These are phyloP conservation scores for Aptenodytes patagonicus DNA, from an alignment of 2,113 vertebrate genomes.

Conservation along the genomic window DNA sequence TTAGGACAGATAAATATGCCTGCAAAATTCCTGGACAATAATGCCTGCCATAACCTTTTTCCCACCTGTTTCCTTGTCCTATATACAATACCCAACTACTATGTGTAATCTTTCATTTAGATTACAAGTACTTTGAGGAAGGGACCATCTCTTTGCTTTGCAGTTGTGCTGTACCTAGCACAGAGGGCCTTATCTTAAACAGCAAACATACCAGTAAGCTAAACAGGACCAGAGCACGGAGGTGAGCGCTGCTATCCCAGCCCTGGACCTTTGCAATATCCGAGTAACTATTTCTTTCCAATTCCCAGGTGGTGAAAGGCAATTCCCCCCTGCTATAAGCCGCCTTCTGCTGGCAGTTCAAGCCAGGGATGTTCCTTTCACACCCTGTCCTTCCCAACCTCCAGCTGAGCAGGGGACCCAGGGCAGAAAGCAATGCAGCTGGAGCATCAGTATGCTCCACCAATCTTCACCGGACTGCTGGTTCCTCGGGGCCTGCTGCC, in stretches of 20 bases:
- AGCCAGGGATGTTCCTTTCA: not conserved
- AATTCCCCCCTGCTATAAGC: not conserved
- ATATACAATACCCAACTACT: not conserved
- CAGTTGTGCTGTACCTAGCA: not conserved
- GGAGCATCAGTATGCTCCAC: not conserved
- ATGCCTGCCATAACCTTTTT: not conserved
- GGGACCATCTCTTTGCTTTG: not conserved
- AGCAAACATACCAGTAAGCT: not conserved
- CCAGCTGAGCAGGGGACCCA: not conserved
- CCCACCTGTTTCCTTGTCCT: not conserved
- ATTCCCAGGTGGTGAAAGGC: not conserved
- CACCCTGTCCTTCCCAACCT: not conserved
- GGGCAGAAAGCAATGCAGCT: not conserved
- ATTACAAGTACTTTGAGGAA: not conserved
- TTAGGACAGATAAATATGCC: not conserved
- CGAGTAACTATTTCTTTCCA: not conserved
- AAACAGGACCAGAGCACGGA: not conserved
- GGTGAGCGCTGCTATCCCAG: not conserved
- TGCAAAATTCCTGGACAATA: not conserved
- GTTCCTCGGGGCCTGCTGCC: not conserved
- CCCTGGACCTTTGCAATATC: not conserved
- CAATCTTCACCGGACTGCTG: not conserved
- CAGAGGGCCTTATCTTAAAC: not conserved
- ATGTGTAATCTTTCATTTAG: not conserved
- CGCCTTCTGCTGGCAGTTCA: not conserved